Evolutionary conservation across 37 sponge, comb jelly and placozoan genomes (phyloP).

Genomic region (Aphrocallistes beatrix): DNA sequence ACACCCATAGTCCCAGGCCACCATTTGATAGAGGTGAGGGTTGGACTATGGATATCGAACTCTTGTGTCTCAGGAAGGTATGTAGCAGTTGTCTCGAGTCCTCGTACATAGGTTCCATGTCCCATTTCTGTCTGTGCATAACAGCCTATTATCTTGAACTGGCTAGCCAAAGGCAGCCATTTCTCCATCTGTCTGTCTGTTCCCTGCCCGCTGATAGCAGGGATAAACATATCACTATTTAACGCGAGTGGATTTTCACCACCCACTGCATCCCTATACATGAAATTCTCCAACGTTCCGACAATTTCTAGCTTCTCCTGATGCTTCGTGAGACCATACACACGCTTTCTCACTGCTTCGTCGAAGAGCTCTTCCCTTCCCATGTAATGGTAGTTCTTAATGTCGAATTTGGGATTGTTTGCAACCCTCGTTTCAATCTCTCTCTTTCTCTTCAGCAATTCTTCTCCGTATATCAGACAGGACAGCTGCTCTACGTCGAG

Average conservation of each 20-base stretch:
- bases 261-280: background rate
- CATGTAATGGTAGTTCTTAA: background rate
- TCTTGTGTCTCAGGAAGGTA: constrained; percentile 55
- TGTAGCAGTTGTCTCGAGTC: constrained; percentile 74
- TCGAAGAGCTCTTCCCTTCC: background rate
- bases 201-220: constrained; percentile 32
- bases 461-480: background rate
- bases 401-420: background rate
- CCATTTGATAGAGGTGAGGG: constrained; percentile 72
- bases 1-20: constrained; percentile 86
- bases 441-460: background rate
- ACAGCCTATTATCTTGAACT: constrained; percentile 54
- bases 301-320: background rate
- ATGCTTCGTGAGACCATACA: background rate
- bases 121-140: constrained; percentile 90
- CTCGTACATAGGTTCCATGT: constrained; percentile 75
- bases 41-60: constrained; percentile 66
- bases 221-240: background rate
- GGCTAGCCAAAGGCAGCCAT: constrained; percentile 54
- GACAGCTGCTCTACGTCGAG: background rate
- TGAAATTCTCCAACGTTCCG: background rate
- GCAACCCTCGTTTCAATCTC: background rate
- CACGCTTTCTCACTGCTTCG: background rate
- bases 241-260: background rate
- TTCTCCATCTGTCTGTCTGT: constrained; percentile 57